Evolutionary conservation across 2,888 invertebrate genomes (phyloP), one percentile per base, ranked within the genome.

Genomic region (Pachydiplax longipennis): DNA sequence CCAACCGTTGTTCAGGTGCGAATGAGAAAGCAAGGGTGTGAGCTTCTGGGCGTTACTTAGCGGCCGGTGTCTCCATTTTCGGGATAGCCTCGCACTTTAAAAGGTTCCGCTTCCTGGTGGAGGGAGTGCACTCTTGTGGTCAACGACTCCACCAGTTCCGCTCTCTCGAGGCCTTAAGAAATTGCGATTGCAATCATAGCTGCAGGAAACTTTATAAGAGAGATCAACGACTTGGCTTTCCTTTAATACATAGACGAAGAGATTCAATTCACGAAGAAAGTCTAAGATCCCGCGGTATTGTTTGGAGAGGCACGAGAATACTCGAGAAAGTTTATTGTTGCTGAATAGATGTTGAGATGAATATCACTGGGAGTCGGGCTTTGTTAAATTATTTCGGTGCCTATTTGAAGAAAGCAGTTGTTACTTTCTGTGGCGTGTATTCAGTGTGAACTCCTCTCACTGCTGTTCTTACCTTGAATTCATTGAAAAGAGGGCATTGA

Each of bases 101-200:
- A 25, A 31, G 58, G 83, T 83, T 83, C 58, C 83, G 83, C 83
- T 83, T 83, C 83, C 83, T 83, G 83, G 83, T 83, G 53, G 8
- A n/a, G 37, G 35, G 18, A 81, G 40, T 15, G n/a, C 22, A 18
- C 18, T 13, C n/a, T 31, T 31, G 83, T 83, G 83, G 58, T 83
- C 83, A 83, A 83, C 83, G 83, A 58, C 53, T 83, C 53, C 31
- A 48, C 25, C 2, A 44, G 40, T 44, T 81, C 81, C 81, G 40
- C 81, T 81, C 81, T n/a, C n/a, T 22, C 25, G 13, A 5, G 73
- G 65, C 65, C 8, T 65, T n/a, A 31, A 73, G 73, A 73, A 73
- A 73, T 73, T 12, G 25, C 31, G 73, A 73, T 73, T 25, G 73
- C 31, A 73, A 73, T 73, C 3, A 73, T 25, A 31, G 73, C 25